Base-by-base conservation (phyloP, 2,797 vertebrate species). In the Masticophis lateralis region DNA sequence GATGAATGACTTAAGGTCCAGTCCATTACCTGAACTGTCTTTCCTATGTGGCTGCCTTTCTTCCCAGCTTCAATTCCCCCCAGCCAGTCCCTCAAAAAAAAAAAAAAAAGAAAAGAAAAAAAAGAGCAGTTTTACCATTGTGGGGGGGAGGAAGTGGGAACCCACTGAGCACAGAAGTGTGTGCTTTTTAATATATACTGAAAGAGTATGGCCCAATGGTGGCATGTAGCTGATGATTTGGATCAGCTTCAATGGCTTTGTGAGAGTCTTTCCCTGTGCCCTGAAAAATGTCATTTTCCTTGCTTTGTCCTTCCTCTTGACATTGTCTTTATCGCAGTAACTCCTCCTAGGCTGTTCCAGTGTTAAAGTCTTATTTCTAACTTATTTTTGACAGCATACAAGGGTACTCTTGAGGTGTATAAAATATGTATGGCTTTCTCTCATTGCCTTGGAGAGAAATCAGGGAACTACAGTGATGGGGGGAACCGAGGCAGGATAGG, bases 1-100 rank as follows among this genome's bases (percentile, higher is more conserved):
- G 90, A 89, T 89, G 87, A 93, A 89, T 93, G 91, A 89, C 93
- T 93, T 93, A 91, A 86, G 69, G 87, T 91, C 66, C 69, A 47
- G 66, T 89, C 87, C 90, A 93, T 93, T 91, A 91, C 11, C 69
- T 55, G n/a, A 47, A 10, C 47, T 1, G 37, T 37, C 47, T 88
- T 66, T 89, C 69, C 87, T 12, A 1, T 4, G 60, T 16, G 43
- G 5, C 43, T 83, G 4, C 55, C 61, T 55, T 53, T 37, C 4
- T 47, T 74, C 63, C 11, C 47, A 16, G 12, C 86, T 13, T 61
- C n/a, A 5, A 27, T 63, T 91, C 57, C n/a, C 51, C 13, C 47
- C 57, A 88, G 53, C 10, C 32, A 86, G 25, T 61, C 14, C 22
- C 56, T 89, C 32, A n/a, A 32, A 55, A 12, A 25, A 32, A 20